Base-by-base conservation (phyloP, 2,888 invertebrate genomes). In the Metopia argyrocephala region DNA sequence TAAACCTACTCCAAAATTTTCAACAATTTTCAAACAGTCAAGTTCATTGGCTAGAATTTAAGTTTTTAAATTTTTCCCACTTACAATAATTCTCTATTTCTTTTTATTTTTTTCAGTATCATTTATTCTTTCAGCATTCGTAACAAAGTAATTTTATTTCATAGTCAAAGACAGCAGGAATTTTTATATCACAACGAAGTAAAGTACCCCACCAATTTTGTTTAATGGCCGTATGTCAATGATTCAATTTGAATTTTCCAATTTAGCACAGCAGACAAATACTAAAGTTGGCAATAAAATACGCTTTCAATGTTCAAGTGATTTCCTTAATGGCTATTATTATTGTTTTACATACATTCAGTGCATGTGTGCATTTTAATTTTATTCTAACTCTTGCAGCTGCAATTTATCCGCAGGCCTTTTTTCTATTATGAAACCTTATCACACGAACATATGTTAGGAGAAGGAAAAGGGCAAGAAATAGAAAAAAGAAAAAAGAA, bases 341-440 rank as follows among this genome's bases (percentile, higher is more conserved):
- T 28, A 65, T 2, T 57, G 52, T 50, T 57, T 52, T 46, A 62
- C 12, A 12, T 27, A 21, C 5, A 0, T 23, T n/a, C n/a, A n/a
- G n/a, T 38, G 38, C 38, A 6, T 9, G 1, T 2, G 12, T n/a
- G 18, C 18, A 56, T 18, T 62, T 48, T 54, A 9, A 57, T 46
- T 25, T 18, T 18, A 20, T 18, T 23, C 50, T 65, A 38, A 28
- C 7, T 21, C 27, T 48, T 74, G 73, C 80, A 80, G 73, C 80
- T 80, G 76, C 69, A 54, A 3, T 25, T 2, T n/a, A 4, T 9
- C 15, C 18, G 21, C 23, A 5, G 48, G n/a, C 28, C 18, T 5
- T 38, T 38, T n/a, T n/a, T n/a, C n/a, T n/a, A n/a, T n/a, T n/a
- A n/a, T n/a, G n/a, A n/a, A n/a, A n/a, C n/a, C n/a, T n/a, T n/a